Evolutionary conservation across 2,797 vertebrate species (phyloP).

Genomic region (Sebastes itinus): DNA sequence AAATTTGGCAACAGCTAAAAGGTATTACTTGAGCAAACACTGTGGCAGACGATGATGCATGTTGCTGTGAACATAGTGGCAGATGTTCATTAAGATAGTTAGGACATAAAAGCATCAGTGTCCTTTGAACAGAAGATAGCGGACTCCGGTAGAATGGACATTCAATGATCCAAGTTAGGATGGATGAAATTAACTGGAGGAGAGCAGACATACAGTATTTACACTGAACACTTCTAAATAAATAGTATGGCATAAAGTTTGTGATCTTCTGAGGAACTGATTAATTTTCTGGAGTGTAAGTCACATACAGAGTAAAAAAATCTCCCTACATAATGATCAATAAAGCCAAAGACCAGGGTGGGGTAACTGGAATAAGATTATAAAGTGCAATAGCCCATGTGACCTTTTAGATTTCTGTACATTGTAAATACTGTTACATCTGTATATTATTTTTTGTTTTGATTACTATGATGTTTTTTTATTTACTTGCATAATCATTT

Average conservation of each 20-base stretch:
- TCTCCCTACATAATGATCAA: background rate
- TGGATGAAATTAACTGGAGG: background rate
- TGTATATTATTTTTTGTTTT: too few species aligned
- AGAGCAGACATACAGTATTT: background rate
- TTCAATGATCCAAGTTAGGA: background rate
- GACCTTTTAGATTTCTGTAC: too few species aligned
- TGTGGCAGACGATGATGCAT: background rate
- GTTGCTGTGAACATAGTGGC: background rate
- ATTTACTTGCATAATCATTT: too few species aligned
- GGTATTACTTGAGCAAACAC: background rate
- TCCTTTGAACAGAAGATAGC: background rate
- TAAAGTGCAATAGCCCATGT: too few species aligned
- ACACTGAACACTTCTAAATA: background rate
- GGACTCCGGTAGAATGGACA: background rate
- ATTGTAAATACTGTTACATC: too few species aligned
- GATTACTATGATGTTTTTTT: too few species aligned
- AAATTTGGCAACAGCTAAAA: too few species aligned
- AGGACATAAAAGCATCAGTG: background rate
- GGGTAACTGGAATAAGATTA: too few species aligned
- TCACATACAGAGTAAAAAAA: slow-evolving; percentile 9
- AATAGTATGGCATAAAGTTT: background rate
- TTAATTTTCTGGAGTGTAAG: slow-evolving; percentile 13
- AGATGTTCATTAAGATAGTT: background rate
- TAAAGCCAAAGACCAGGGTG: too few species aligned
- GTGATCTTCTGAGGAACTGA: slow-evolving; percentile 13